Evolutionary conservation across 2,797 vertebrate genomes (phyloP).

Genomic region (Sylvilagus floridanus): DNA sequence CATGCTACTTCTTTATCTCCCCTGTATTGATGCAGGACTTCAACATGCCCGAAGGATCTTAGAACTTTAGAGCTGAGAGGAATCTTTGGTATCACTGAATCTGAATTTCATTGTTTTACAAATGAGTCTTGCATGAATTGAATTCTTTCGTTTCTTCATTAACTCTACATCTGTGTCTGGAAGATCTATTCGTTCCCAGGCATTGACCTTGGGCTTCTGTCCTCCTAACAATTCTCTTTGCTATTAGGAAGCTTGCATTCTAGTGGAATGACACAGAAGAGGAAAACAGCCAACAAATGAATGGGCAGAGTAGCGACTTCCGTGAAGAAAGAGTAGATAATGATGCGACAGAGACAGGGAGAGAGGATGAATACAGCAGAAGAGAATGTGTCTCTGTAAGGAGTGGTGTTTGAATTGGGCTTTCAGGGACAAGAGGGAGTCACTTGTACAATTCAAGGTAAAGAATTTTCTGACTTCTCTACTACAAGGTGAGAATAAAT

Average conservation of each 20-base stretch:
- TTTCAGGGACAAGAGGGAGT: background rate
- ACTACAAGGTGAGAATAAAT: background rate
- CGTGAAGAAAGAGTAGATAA: background rate
- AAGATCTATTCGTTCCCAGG: background rate
- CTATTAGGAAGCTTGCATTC: background rate
- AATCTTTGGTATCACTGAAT: background rate
- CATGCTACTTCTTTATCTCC: background rate
- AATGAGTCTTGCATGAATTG: background rate
- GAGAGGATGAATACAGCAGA: background rate
- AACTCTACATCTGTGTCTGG: background rate
- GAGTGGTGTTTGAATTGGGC: background rate
- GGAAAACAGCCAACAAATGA: background rate
- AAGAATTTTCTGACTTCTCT: conserved; percentile 29
- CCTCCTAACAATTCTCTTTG: background rate
- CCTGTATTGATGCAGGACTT: background rate
- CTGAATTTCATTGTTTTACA: background rate
- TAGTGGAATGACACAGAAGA: background rate
- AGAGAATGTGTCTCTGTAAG: background rate
- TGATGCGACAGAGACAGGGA: background rate
- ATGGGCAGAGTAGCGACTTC: background rate
- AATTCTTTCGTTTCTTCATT: conserved; percentile 19
- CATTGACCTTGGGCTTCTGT: background rate
- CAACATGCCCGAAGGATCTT: background rate
- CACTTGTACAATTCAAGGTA: conserved; percentile 13
- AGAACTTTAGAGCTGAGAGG: conserved; percentile 23